A percentile compares a stretch with the other conserved stretches of the same genome.
phyloP scores from a whole-genome alignment of 2,888 invertebrate genomes.

The Drosophila putrida region DNA sequence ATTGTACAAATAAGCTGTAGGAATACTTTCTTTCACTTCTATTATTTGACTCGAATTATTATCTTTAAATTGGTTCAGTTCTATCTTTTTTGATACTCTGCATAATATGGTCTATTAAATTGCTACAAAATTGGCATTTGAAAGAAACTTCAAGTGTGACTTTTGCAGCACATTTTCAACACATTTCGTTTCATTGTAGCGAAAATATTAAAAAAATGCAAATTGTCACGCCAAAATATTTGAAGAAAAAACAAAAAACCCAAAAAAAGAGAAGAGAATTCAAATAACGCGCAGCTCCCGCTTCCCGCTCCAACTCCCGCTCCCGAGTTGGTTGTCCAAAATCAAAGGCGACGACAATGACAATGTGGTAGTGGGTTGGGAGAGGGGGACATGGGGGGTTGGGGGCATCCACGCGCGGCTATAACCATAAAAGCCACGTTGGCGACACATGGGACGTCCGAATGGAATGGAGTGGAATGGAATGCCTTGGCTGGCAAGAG shows the following conservation, averaged over 20 bases:
- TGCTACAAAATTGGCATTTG: not conserved
- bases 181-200: constrained; percentile 45
- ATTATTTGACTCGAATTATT: not conserved
- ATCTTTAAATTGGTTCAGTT: not conserved
- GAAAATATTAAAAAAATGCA: constrained; percentile 62
- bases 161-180: constrained; percentile 42
- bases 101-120: constrained; percentile 14
- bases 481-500: constrained; percentile 67
- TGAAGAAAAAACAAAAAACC: constrained; percentile 25
- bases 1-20: too few relatives aligned
- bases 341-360: constrained; percentile 64
- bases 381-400: too few relatives aligned
- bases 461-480: constrained; percentile 61
- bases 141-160: constrained; percentile 18
- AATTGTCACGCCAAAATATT: constrained; percentile 60
- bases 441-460: constrained; percentile 74
- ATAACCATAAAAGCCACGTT: constrained; percentile 78
- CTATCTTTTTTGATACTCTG: not conserved
- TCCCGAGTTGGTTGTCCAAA: constrained; percentile 52
- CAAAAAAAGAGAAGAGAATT: constrained; percentile 46
- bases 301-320: not conserved
- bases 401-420: constrained; percentile 58
- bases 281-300: constrained; percentile 59
- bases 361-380: constrained; percentile 15
- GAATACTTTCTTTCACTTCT: too few relatives aligned